Base-by-base conservation (phyloP, 2,113 vertebrate genomes). In the Delphinus delphis region DNA sequence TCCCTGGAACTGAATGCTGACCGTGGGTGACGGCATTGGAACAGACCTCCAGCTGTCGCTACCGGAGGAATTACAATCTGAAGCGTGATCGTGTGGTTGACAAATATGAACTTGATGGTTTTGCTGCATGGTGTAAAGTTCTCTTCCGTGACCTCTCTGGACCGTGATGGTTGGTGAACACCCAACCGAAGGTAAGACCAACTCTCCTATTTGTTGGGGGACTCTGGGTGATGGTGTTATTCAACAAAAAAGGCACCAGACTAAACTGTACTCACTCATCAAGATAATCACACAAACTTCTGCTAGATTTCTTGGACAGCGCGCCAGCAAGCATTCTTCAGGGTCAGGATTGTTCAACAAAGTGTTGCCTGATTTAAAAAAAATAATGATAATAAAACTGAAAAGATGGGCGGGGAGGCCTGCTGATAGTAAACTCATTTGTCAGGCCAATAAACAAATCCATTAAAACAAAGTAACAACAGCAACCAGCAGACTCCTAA, bases 211-310 rank as follows among this genome's bases (percentile, higher is more conserved):
- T 95, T 76, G 58, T 68, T 62, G 38, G 47, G 86, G 87, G 87
- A 74, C 90, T 76, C 10, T 36, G 68, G 96, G 65, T n/a, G 80
- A 90, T 31, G 68, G 81, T 93, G 92, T 96, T 96, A 98, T 97
- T 97, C 90, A 97, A 96, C 92, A 97, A 88, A 96, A 58, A 89
- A 81, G 70, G 93, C 84, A 92, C 96, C 95, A 98, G 98, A 98
- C 97, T 98, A 98, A 98, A 98, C 98, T 97, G 68, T 97, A 31
- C 73, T 96, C 55, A 33, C 95, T 95, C 96, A 96, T 97, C 97
- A 95, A 97, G 91, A 97, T 97, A 96, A 97, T 92, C 95, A 90
- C 55, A 85, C 96, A 97, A 88, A 96, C 96, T 97, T 93, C 79
- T 97, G 93, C 93, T 95, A 95, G 86, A 92, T 71, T 93, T 93